Base-by-base conservation (phyloP, 2,797 vertebrate species). In the Danio choprae region DNA sequence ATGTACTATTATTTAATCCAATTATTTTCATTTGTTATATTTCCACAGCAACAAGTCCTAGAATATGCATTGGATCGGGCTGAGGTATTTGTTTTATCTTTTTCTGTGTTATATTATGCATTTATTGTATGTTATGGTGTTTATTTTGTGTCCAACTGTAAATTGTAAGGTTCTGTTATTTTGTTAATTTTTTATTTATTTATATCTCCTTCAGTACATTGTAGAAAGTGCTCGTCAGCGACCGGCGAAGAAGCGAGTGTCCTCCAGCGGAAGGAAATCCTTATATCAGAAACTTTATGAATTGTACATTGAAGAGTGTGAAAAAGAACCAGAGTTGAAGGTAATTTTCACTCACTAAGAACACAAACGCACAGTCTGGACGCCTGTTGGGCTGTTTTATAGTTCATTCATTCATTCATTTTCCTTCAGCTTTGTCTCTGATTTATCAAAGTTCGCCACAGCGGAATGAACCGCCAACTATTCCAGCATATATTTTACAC, bases 281-380 rank as follows among this genome's bases (percentile, higher is more conserved):
- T 91, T 99, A 81, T 97, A 98, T 94, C 97, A 99, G 92, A 99
- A 99, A 90, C 95, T 99, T 82, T 97, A 98, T 94, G 98, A 99
- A 89, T 90, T 99, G 58, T 98, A 98, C 90, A 94, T 97, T 87
- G 98, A 99, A 89, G 97, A 99, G 95, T 99, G 97, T 95, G 98
- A 99, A 90, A 99, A 97, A 90, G 98, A 99, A 86, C 98, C 98
- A 68, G 98, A 99, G 87, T 93, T 98, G 89, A 99, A 99, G 97
- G 98, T 99, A 94, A 73, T 13, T 20, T 15, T 60, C 11, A 11
- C 9, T 12, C 3, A 0, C 4, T 53, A 13, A 71, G 40, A 13
- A 2, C 22, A 15, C 36, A 56, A 71, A 63, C 4, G 40, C n/a
- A n/a, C n/a, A n/a, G n/a, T 29, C 29, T 29, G 29, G 29, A 29